Evolutionary conservation across 2,888 invertebrate species (phyloP).

Genomic region (Hydraecia micacea): DNA sequence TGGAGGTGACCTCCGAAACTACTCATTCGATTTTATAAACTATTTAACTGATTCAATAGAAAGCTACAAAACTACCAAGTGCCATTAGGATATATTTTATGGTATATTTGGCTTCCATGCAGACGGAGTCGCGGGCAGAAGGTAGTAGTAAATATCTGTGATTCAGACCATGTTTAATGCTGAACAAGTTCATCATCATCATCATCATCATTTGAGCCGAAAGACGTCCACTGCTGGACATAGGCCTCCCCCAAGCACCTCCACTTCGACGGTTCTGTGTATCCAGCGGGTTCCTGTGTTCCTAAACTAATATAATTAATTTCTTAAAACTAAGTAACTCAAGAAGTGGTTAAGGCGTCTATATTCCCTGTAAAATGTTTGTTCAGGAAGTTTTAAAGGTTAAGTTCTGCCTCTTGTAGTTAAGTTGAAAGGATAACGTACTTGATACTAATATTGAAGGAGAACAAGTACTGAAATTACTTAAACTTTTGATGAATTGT

Average conservation of each 20-base stretch:
- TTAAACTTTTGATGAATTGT: constrained; percentile 14
- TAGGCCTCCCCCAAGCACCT: not conserved
- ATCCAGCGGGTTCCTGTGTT: not conserved
- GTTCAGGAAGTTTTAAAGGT: constrained; percentile 36
- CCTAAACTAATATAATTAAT: not conserved
- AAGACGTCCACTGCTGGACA: too few relatives aligned
- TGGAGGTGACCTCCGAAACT: not conserved
- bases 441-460: constrained; percentile 21
- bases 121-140: not conserved
- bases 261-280: not conserved
- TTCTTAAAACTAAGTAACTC: not conserved
- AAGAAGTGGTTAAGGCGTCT: not conserved
- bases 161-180: not conserved
- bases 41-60: not conserved
- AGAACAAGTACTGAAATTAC: not conserved
- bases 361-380: not conserved
- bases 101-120: not conserved
- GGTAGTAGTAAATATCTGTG: not conserved
- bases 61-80: not conserved
- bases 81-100: not conserved
- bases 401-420: constrained; percentile 13
- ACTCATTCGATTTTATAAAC: not conserved
- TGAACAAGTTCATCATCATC: constrained; percentile 9
- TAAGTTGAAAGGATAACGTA: not conserved
- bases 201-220: too few relatives aligned